phyloP scores from a whole-genome alignment of 2,113 vertebrate genomes.

The Otus sunia region DNA sequence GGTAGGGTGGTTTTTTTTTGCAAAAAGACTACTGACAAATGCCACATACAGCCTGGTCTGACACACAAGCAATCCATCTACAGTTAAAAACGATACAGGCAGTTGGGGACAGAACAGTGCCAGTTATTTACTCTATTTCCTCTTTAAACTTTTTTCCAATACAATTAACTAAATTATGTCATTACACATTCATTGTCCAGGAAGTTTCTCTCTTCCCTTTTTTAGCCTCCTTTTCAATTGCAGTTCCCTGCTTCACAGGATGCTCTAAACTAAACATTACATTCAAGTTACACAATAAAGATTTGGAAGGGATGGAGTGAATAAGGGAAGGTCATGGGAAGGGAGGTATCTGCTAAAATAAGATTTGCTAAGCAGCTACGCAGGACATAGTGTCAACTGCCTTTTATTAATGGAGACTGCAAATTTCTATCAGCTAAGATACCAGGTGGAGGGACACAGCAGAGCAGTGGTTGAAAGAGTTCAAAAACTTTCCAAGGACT shows the following conservation, averaged over 20 bases:
- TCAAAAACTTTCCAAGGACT: not conserved
- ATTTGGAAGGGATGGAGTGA: not conserved
- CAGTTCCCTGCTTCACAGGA: constrained; percentile 44
- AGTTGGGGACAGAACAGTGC: not conserved
- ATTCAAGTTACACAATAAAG: constrained; percentile 23
- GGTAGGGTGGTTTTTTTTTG: accelerated
- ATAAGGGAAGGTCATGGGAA: constrained; percentile 4
- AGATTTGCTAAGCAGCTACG: not conserved
- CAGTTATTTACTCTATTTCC: constrained; percentile 18
- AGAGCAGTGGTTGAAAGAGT: not conserved
- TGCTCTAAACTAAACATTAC: constrained; percentile 54
- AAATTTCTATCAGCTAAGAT: not conserved
- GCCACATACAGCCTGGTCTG: not conserved
- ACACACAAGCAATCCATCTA: not conserved
- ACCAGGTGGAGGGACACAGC: not conserved
- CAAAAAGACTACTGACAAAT: not conserved
- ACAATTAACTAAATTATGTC: constrained; percentile 35
- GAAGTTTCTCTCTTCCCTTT: constrained; percentile 45
- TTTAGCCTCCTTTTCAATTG: constrained; percentile 18
- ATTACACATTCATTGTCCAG: constrained; percentile 27
- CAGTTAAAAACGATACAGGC: not conserved
- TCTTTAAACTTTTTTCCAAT: constrained; percentile 25
- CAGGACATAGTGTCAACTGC: not conserved
- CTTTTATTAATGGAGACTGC: not conserved
- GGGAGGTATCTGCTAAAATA: constrained; percentile 34